Conservation (phyloP, 2,797 vertebrate genomes). For the Rhinophrynus dorsalis region DNA sequence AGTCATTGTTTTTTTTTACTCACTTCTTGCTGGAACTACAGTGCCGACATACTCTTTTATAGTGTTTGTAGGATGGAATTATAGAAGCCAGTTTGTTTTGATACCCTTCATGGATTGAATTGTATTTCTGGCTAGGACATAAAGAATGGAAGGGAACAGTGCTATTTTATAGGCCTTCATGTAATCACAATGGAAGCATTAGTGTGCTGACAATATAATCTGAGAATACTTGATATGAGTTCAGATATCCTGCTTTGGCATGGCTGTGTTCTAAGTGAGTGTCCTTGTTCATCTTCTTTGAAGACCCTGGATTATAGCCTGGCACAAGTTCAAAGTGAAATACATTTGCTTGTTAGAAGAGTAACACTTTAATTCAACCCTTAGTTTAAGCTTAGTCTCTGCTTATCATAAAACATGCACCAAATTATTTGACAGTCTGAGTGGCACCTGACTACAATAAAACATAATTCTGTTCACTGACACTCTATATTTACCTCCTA, state of each 20-base stretch:
- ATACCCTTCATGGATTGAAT: constrained; percentile 51
- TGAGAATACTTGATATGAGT: constrained; percentile 47
- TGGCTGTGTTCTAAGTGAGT: constrained; percentile 26
- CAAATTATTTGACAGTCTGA: constrained; percentile 31
- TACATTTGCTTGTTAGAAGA: constrained; percentile 32
- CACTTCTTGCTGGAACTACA: constrained; percentile 30
- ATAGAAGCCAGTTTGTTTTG: constrained; percentile 46
- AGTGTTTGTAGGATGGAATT: constrained; percentile 46
- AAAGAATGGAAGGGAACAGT: constrained; percentile 43
- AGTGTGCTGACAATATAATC: constrained; percentile 49
- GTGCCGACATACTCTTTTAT: constrained; percentile 43
- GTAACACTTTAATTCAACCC: constrained; percentile 39
- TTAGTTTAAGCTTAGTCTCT: constrained; percentile 44
- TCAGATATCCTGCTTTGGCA: constrained; percentile 48
- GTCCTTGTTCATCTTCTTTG: constrained; percentile 46
- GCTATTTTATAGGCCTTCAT: constrained; percentile 47
- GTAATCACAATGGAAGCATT: constrained; percentile 48
- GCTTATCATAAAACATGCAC: constrained; percentile 39
- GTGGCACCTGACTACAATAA: constrained; percentile 38
- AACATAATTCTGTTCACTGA: constrained; percentile 25
- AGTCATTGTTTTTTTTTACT: constrained; percentile 32
- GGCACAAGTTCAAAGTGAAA: constrained; percentile 46
- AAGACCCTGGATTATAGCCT: constrained; percentile 33
- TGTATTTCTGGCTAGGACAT: constrained; percentile 47
- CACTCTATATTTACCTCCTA: constrained; percentile 39